These are phyloP conservation scores for Corbicula japonica DNA, from an alignment of 2,888 invertebrate genomes.

Conservation along the genomic window DNA sequence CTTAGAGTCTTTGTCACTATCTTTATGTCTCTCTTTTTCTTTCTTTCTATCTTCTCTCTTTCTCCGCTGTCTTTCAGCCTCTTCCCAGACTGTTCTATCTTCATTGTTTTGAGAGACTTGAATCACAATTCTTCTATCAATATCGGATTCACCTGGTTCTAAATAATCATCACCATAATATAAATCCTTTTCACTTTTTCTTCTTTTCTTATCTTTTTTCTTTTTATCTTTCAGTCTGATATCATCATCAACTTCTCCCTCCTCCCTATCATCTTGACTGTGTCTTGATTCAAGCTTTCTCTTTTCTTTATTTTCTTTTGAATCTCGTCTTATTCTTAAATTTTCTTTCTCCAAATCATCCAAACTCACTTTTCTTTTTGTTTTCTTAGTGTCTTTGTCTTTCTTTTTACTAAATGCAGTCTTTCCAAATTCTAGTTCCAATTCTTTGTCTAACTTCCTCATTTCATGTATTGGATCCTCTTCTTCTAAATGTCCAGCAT, in stretches of 20 bases:
- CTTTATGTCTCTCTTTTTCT: constrained; percentile 55
- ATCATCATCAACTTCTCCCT: constrained; percentile 64
- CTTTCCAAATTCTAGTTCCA: constrained; percentile 52
- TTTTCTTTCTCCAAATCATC: constrained; percentile 52
- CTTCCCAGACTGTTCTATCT: constrained; percentile 66
- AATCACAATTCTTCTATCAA: constrained; percentile 64
- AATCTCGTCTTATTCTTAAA: constrained; percentile 35
- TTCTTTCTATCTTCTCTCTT: constrained; percentile 59
- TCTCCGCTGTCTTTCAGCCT: constrained; percentile 58
- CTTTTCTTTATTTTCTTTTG: constrained; percentile 40
- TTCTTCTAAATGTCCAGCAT: constrained; percentile 36
- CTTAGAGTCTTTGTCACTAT: constrained; percentile 61
- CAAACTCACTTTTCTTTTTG: constrained; percentile 57
- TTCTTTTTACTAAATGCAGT: constrained; percentile 52
- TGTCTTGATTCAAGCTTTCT: constrained; percentile 39
- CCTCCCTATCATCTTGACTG: constrained; percentile 53
- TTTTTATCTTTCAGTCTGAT: constrained; percentile 62
- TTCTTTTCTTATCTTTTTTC: constrained; percentile 56
- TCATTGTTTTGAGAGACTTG: constrained; percentile 65
- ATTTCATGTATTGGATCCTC: constrained; percentile 67
- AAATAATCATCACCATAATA: constrained; percentile 48
- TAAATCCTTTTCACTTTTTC: constrained; percentile 45
- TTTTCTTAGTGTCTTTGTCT: constrained; percentile 56
- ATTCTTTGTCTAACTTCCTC: constrained; percentile 59
- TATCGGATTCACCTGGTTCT: constrained; percentile 35